These are phyloP conservation scores for Lasius platythorax DNA, from an alignment of 2,888 invertebrate species.

Conservation along the genomic window DNA sequence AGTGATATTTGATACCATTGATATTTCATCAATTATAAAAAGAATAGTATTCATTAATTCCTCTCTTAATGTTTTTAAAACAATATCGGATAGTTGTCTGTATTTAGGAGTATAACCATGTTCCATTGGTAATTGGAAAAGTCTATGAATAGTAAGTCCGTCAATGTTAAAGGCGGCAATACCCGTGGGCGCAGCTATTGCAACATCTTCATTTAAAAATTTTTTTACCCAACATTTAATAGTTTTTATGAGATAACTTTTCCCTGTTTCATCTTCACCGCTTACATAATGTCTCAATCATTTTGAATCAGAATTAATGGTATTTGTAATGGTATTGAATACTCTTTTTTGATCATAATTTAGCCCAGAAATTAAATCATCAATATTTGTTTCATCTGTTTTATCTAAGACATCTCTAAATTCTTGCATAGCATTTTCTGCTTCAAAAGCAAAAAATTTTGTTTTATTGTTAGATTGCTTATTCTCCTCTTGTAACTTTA, in stretches of 20 bases:
- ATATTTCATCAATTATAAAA: slow-evolving; percentile 9
- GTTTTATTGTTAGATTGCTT: no score
- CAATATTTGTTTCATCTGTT: not conserved
- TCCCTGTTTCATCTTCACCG: not conserved
- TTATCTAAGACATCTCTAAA: not conserved
- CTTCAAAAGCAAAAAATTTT: not conserved
- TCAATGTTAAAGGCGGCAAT: not conserved
- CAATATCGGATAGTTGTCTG: not conserved
- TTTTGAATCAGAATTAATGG: no score
- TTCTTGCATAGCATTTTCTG: slow-evolving; percentile 7
- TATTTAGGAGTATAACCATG: not conserved
- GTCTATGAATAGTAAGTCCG: not conserved
- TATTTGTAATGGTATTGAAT: no score
- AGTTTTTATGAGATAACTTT: not conserved
- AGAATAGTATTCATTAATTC: not conserved
- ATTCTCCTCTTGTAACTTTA: no score
- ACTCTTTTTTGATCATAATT: no score
- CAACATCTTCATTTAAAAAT: not conserved
- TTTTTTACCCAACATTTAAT: not conserved
- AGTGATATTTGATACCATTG: slow-evolving; percentile 1
- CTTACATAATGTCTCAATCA: no score
- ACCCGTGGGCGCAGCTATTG: not conserved
- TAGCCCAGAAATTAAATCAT: no score
- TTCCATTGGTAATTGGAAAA: not conserved
- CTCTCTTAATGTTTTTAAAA: not conserved